Evolutionary conservation across 2,888 invertebrate species (phyloP).

Genomic region (Thalpophila matura): DNA sequence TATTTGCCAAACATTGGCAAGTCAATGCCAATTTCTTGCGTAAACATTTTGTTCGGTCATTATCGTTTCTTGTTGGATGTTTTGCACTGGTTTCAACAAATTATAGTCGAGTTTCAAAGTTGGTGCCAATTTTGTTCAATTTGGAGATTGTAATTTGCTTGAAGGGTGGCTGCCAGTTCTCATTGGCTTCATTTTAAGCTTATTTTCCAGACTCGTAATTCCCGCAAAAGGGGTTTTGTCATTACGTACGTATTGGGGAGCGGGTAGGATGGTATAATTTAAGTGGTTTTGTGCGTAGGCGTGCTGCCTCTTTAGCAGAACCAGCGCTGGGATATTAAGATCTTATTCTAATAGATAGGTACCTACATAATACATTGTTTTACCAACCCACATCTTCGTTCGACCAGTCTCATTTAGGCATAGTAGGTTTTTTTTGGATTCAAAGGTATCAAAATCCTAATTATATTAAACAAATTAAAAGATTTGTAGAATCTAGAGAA

Average conservation of each 20-base stretch:
- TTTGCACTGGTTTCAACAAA: constrained; percentile 68
- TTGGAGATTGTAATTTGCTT: constrained; percentile 63
- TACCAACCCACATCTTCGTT: not conserved
- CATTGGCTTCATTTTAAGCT: constrained; percentile 62
- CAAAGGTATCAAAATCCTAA: too few species aligned
- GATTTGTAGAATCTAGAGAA: too few species aligned
- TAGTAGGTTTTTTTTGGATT: not conserved
- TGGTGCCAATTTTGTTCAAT: constrained; percentile 63
- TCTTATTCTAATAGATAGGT: constrained; percentile 33
- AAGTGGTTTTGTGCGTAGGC: constrained; percentile 57
- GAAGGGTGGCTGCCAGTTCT: constrained; percentile 61
- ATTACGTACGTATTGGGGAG: constrained; percentile 33
- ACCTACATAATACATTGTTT: constrained; percentile 8
- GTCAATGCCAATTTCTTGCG: constrained; percentile 83
- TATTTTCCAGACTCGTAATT: constrained; percentile 62
- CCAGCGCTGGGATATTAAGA: constrained; percentile 29
- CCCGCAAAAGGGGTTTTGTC: constrained; percentile 58
- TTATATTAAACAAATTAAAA: too few species aligned
- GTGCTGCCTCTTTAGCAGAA: constrained; percentile 32
- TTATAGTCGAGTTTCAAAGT: constrained; percentile 60
- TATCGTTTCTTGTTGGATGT: constrained; percentile 77
- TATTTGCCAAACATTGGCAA: constrained; percentile 85
- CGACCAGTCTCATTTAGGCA: not conserved
- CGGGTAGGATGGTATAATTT: constrained; percentile 52
- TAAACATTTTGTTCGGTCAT: constrained; percentile 83